phyloP scores from a whole-genome alignment of 2,113 vertebrate species.

The Dasyprocta punctata region DNA sequence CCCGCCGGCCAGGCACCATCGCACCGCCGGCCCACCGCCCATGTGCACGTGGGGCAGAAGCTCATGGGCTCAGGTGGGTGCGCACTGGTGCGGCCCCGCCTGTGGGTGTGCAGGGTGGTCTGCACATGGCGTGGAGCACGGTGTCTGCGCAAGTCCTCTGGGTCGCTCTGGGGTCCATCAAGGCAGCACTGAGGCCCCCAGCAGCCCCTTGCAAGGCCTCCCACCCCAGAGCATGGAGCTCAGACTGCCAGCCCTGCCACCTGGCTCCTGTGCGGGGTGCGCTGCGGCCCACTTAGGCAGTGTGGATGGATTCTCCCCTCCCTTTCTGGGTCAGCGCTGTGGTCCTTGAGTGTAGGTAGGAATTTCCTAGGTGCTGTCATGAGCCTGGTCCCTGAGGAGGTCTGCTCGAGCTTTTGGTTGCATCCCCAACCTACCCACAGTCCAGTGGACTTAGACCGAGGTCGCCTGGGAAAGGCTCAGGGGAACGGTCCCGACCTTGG shows the following conservation, averaged over 20 bases:
- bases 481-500: background rate
- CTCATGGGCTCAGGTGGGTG: rapidly evolving
- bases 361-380: background rate
- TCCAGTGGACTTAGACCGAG: no score
- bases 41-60: background rate
- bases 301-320: no score
- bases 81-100: background rate
- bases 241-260: background rate
- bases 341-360: rapidly evolving
- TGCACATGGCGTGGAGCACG: rapidly evolving
- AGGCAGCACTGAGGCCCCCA: background rate
- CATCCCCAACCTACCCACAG: background rate
- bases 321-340: background rate
- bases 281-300: background rate
- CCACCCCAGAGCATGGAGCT: rapidly evolving
- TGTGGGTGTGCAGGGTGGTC: no score
- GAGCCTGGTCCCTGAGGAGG: no score
- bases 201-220: rapidly evolving
- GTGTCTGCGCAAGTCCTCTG: rapidly evolving
- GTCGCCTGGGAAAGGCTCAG: background rate
- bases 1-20: no score
- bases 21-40: no score
- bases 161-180: background rate
- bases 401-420: rapidly evolving
- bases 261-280: background rate